These are phyloP conservation scores for Cactoblastis cactorum DNA, from an alignment of 2,888 invertebrate genomes.

Conservation along the genomic window DNA sequence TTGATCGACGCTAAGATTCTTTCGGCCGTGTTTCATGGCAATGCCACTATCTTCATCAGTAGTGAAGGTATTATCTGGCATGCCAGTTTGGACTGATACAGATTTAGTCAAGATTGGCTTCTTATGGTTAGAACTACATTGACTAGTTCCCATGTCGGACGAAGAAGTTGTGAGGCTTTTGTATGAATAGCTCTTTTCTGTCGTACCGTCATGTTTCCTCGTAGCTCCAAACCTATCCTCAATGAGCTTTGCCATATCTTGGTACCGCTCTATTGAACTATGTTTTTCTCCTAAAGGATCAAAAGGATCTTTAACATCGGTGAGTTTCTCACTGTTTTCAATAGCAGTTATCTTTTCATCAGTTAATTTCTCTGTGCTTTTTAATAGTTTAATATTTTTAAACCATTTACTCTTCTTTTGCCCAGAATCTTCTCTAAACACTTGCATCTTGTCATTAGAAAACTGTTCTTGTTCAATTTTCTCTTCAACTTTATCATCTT, in stretches of 20 bases:
- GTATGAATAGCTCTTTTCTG: constrained; percentile 74
- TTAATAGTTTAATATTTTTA: constrained; percentile 77
- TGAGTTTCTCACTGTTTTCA: constrained; percentile 58
- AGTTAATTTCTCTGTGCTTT: constrained; percentile 63
- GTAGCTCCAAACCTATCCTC: constrained; percentile 82
- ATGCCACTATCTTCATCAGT: constrained; percentile 61
- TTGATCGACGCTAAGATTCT: constrained; percentile 73
- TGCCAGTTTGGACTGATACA: constrained; percentile 74
- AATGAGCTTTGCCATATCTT: constrained; percentile 85
- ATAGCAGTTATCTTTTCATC: constrained; percentile 68
- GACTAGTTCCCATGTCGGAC: constrained; percentile 74
- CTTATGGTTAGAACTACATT: constrained; percentile 70
- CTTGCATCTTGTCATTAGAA: constrained; percentile 70
- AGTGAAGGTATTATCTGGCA: constrained; percentile 60
- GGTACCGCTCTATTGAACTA: constrained; percentile 84
- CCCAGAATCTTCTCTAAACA: constrained; percentile 69
- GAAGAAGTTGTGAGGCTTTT: constrained; percentile 76
- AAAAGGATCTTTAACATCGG: constrained; percentile 76
- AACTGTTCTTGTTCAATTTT: constrained; percentile 62
- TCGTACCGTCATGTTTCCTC: constrained; percentile 65
- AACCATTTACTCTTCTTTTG: constrained; percentile 84
- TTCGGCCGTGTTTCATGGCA: constrained; percentile 69
- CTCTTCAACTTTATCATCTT: constrained; percentile 66
- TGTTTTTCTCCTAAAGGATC: constrained; percentile 82
- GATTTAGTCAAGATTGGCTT: constrained; percentile 73